Percentiles rank a stretch among this genome's conserved stretches.
phyloP scores from a whole-genome alignment of 2,888 invertebrate species.

The Drosophila yooni region DNA sequence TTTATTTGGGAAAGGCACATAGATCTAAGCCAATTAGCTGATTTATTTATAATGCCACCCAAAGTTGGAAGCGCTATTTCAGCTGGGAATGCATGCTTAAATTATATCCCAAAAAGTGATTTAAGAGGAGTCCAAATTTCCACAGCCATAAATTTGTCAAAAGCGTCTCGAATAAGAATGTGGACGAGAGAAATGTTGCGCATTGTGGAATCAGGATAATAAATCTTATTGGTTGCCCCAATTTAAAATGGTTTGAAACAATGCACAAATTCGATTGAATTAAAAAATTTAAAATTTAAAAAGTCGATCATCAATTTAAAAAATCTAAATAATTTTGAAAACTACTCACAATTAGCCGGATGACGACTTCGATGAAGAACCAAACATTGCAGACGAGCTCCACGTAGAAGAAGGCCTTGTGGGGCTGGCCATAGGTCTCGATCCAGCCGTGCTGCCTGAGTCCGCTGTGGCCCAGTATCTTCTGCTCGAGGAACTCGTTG shows the following conservation, averaged over 20 bases:
- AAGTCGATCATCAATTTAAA: too few species aligned
- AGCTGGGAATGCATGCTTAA: background rate
- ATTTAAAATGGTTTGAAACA: background rate
- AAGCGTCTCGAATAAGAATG: background rate
- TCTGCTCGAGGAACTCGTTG: constrained; percentile 73
- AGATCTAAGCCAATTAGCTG: background rate
- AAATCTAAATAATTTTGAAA: background rate
- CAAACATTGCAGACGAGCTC: constrained; percentile 97
- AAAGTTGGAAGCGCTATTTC: background rate
- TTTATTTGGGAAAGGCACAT: fast-evolving
- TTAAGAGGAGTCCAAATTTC: background rate
- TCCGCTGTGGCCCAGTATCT: constrained; percentile 68
- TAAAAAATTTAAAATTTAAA: background rate
- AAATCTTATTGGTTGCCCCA: background rate
- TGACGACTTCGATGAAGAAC: constrained; percentile 97
- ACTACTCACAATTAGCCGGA: constrained; percentile 92
- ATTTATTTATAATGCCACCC: background rate
- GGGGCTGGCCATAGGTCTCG: constrained; percentile 87
- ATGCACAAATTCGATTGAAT: background rate
- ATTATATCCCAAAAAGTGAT: background rate
- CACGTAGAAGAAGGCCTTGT: constrained; percentile 94
- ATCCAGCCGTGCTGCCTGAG: constrained; percentile 85
- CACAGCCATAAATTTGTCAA: background rate
- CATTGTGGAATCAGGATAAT: background rate
- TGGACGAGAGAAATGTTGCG: background rate